A percentile compares a stretch with the other conserved stretches of the same genome.
Evolutionary conservation across 1,140 invertebrate genomes (phyloP).

Genomic region (Pseudomyrmex concolor): DNA sequence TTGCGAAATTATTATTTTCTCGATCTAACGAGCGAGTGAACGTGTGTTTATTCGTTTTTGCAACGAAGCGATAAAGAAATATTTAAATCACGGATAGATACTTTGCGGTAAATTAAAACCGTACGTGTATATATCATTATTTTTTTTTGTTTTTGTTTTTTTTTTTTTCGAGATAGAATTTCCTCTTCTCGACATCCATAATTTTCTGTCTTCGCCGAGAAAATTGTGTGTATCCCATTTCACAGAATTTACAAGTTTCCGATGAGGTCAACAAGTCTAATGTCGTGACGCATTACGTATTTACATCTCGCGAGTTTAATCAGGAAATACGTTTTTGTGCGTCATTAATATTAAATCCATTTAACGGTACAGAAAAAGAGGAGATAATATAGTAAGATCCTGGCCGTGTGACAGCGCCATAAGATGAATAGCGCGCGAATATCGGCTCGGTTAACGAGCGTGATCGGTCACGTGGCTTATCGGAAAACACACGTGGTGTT

Average conservation of each 20-base stretch:
- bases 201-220: constrained; percentile 26
- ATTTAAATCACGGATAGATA: constrained; percentile 9
- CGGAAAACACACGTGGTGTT: too few species aligned
- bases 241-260: neutral
- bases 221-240: neutral
- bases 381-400: too few species aligned
- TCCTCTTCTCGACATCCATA: neutral
- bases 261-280: neutral
- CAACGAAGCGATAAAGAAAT: constrained; percentile 15
- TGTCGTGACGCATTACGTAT: neutral
- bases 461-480: too few species aligned
- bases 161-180: constrained; percentile 9
- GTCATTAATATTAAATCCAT: constrained; percentile 9
- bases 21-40: constrained; percentile 15
- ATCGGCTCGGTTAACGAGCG: too few species aligned
- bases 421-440: too few species aligned
- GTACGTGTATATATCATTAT: constrained; percentile 16
- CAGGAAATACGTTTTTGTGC: neutral
- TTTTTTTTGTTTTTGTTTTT: neutral
- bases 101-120: constrained; percentile 37
- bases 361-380: neutral
- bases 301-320: neutral
- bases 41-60: neutral
- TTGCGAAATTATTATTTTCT: constrained; percentile 32
- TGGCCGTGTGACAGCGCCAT: too few species aligned